These are phyloP conservation scores for Pseudochaenichthys georgianus DNA, from an alignment of 2,797 vertebrate genomes.

Conservation along the genomic window DNA sequence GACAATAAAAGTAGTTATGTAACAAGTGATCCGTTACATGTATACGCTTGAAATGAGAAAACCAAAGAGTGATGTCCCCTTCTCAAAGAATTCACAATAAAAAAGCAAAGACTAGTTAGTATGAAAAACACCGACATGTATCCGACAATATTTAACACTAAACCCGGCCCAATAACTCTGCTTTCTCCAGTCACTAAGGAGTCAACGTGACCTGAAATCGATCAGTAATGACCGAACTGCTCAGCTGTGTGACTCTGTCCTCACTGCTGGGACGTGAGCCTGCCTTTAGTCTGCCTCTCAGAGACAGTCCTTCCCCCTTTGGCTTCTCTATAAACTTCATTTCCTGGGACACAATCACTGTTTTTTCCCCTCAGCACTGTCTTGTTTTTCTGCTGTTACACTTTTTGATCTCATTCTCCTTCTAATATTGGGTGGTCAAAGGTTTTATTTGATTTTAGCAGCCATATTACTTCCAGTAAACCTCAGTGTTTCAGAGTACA, in stretches of 20 bases:
- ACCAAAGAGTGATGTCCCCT: conserved; percentile 13
- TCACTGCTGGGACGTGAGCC: conserved; percentile 90
- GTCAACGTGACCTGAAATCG: conserved; percentile 13
- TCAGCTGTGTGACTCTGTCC: conserved; percentile 60
- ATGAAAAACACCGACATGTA: neutral
- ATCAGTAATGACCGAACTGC: conserved; percentile 49
- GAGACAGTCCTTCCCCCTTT: conserved; percentile 36
- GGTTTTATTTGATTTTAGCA: conserved; percentile 6
- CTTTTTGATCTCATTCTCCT: conserved; percentile 76
- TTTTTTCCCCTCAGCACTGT: neutral
- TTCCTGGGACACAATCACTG: conserved; percentile 19
- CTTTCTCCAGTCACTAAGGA: neutral
- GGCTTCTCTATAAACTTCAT: conserved; percentile 21
- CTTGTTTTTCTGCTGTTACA: conserved; percentile 15
- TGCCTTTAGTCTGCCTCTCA: conserved; percentile 87
- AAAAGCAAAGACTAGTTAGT: neutral
- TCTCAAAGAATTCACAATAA: neutral
- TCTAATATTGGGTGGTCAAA: conserved; percentile 13
- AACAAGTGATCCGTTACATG: neutral
- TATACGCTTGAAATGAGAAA: neutral
- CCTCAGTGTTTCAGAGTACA: conserved; percentile 49
- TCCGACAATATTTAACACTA: neutral
- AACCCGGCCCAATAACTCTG: neutral
- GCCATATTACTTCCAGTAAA: conserved; percentile 14
- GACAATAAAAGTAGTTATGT: neutral